These are phyloP conservation scores for Andrena fulva DNA, from an alignment of 2,888 invertebrate species.

Conservation along the genomic window DNA sequence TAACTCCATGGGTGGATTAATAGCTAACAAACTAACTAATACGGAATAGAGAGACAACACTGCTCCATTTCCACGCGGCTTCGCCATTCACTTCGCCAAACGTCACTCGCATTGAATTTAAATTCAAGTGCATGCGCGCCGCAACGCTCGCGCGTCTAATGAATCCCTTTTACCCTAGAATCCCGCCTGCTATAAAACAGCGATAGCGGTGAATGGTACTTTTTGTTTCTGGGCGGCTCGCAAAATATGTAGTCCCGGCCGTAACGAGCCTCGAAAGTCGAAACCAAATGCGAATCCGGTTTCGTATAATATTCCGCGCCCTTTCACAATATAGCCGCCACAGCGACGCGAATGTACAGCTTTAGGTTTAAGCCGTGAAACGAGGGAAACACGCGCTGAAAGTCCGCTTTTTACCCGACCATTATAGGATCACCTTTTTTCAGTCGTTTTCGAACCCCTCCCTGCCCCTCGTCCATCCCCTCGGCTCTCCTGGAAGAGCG, in stretches of 20 bases:
- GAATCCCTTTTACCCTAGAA: constrained; percentile 24
- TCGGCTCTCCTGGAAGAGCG: constrained; percentile 12
- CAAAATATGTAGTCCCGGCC: neutral
- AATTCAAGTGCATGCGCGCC: neutral
- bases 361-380: neutral
- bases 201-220: neutral
- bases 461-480: constrained; percentile 4
- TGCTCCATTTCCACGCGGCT: neutral
- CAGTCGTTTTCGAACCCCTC: constrained; percentile 18
- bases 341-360: neutral
- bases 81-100: neutral
- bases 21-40: too few relatives aligned
- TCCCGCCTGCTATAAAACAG: constrained; percentile 8
- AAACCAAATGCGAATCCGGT: neutral
- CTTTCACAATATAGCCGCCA: neutral
- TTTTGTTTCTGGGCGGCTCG: constrained; percentile 17
- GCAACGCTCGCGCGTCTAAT: constrained; percentile 16
- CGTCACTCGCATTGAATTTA: neutral
- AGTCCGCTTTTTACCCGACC: neutral
- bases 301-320: neutral
- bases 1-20: too few relatives aligned
- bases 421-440: constrained; percentile 32
- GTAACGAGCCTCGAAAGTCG: neutral
- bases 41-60: too few relatives aligned
- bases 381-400: neutral